Percentiles rank a stretch among this genome's conserved stretches.
Evolutionary conservation across 2,797 vertebrate species (phyloP).

Genomic region (Erethizon dorsatum): DNA sequence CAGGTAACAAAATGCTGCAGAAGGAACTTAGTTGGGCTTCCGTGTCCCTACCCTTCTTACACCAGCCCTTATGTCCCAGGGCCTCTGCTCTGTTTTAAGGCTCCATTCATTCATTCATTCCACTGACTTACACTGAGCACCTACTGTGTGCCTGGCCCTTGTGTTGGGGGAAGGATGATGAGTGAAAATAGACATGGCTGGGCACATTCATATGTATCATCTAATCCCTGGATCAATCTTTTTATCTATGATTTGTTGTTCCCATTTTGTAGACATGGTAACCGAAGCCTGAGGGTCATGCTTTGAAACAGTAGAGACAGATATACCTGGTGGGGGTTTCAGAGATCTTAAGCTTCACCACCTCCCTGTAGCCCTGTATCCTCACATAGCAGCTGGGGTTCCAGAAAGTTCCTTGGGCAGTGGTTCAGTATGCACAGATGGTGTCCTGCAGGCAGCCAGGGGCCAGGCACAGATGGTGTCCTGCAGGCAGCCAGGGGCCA

Average conservation of each 20-base stretch:
- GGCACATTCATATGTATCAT: neutral
- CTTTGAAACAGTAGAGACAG: constrained; percentile 71
- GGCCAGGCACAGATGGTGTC: constrained; percentile 73
- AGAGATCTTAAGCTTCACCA: constrained; percentile 20
- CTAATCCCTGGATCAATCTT: constrained; percentile 4
- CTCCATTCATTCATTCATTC: constrained; percentile 30
- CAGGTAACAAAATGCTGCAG: constrained; percentile 27
- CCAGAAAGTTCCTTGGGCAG: constrained; percentile 74
- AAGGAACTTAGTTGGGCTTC: constrained; percentile 29
- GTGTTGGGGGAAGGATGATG: neutral
- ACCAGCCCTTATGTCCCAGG: neutral
- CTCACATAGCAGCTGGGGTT: constrained; percentile 64
- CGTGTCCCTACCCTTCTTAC: neutral
- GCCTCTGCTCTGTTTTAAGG: constrained; percentile 24
- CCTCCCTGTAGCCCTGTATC: neutral
- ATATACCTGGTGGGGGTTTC: constrained; percentile 19
- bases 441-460: constrained; percentile 54
- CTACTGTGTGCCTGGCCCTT: neutral
- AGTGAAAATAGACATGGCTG: constrained; percentile 35
- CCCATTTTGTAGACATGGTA: constrained; percentile 63
- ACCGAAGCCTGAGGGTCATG: constrained; percentile 35
- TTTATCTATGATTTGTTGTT: constrained; percentile 64
- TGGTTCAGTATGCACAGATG: constrained; percentile 72
- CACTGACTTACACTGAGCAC: neutral
- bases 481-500: constrained; percentile 53